Evolutionary conservation across 2,797 vertebrate species (phyloP), one percentile per base, ranked within the genome.

Genomic region (Apogon hyalosoma): DNA sequence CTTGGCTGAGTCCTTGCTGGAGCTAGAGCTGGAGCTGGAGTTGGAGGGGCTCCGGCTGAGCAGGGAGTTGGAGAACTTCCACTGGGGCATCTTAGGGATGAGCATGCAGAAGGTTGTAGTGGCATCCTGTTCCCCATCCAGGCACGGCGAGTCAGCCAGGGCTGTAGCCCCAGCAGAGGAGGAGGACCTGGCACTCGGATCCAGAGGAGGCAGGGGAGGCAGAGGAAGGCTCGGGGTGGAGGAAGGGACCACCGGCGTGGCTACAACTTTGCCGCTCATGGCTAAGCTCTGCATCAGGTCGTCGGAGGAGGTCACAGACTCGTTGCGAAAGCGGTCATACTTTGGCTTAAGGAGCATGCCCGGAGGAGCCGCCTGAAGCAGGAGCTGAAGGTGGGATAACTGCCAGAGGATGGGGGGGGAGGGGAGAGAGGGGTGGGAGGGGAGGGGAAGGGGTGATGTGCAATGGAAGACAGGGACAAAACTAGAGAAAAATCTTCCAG

Each of bases 31-130:
- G 58, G 92, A 90, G 53, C 93, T 93, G 47, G 94, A 94, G 24
- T 94, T 95, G 53, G 95, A 94, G 0, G 96, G 95, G 82, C 96
- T 96, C 63, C 97, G 92, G 81, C 96, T 97, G 75, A 96, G 93
- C 15, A 95, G 86, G 0, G 96, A 93, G 63, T 96, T 95, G 55
- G 95, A 95, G 90, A 98, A 97, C 93, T 98, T 98, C 96, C 97
- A 98, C 63, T 96, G 97, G 73, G 96, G 96, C 94, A 97, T 97
- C 82, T 90, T 95, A 19, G 97, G 97, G 79, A 98, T 95, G 78
- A 97, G 94, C 93, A 95, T 97, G 91, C 97, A 98, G 90, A 98
- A 98, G 70, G 96, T 97, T 71, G 97, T 98, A 82, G 94, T 93
- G 63, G 88, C 91, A 68, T 98, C 97, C 83, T 95, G 96, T 56